These are phyloP conservation scores for Erethizon dorsatum DNA, from an alignment of 2,797 vertebrate genomes.

Conservation along the genomic window DNA sequence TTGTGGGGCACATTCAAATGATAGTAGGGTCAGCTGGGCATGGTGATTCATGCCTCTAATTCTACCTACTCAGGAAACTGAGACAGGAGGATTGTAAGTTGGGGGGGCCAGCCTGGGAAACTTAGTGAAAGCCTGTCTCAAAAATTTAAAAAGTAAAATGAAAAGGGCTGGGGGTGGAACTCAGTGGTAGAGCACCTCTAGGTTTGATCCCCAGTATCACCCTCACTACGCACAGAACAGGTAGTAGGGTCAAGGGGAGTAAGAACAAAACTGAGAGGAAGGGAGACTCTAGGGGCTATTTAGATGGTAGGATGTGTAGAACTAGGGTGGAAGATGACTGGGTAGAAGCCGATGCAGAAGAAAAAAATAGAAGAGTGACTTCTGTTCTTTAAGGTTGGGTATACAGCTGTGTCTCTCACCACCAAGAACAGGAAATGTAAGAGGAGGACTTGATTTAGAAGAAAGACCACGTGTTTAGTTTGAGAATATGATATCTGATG, in stretches of 20 bases:
- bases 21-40: background rate
- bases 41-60: no score
- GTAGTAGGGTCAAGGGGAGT: background rate
- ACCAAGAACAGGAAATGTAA: background rate
- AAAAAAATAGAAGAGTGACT: background rate
- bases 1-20: background rate
- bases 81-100: background rate
- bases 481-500: background rate
- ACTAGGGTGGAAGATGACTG: background rate
- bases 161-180: background rate
- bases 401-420: background rate
- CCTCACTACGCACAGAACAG: background rate
- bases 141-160: background rate
- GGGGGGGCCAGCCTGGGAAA: background rate
- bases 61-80: background rate
- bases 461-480: background rate
- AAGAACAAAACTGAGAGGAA: background rate
- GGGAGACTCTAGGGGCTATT: background rate
- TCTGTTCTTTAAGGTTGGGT: background rate
- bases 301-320: background rate
- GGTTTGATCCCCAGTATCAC: background rate
- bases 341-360: background rate
- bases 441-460: background rate
- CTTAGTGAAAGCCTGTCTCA: background rate
- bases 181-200: background rate